These are phyloP conservation scores for Sminthurides aquaticus DNA, from an alignment of 2,888 invertebrate species.

Conservation along the genomic window DNA sequence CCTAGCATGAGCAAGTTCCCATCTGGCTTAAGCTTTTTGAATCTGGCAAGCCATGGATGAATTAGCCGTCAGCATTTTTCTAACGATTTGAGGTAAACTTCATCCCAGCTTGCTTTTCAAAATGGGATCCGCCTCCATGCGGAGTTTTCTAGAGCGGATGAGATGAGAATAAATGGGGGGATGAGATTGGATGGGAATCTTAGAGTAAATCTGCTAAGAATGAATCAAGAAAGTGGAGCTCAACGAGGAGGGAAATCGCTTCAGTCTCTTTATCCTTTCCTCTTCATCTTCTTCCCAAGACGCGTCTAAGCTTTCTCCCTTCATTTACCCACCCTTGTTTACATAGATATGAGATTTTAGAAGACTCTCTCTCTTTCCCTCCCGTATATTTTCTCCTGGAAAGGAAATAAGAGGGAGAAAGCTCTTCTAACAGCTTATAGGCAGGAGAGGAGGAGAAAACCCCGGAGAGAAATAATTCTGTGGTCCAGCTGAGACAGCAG, in stretches of 20 bases:
- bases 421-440: neutral
- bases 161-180: conserved; percentile 25
- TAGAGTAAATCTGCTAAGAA: conserved; percentile 20
- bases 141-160: no score
- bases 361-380: neutral
- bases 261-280: neutral
- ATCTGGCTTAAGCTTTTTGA: no score
- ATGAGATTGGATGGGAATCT: conserved; percentile 25
- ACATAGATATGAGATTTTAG: neutral
- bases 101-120: neutral
- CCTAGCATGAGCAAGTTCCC: no score
- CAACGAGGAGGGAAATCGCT: conserved; percentile 20
- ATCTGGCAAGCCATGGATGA: neutral
- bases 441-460: conserved; percentile 19
- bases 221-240: conserved; percentile 8
- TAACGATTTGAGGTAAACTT: neutral
- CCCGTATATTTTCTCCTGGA: neutral
- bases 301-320: no score
- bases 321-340: neutral
- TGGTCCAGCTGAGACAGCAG: conserved; percentile 28
- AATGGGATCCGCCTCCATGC: no score
- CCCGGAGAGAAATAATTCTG: conserved; percentile 30
- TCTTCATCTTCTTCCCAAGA: neutral
- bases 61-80: neutral
- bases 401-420: neutral